Percentiles rank a stretch among this genome's conserved stretches.
Evolutionary conservation across 2,888 invertebrate species (phyloP).

Genomic region (Melolontha melolontha): DNA sequence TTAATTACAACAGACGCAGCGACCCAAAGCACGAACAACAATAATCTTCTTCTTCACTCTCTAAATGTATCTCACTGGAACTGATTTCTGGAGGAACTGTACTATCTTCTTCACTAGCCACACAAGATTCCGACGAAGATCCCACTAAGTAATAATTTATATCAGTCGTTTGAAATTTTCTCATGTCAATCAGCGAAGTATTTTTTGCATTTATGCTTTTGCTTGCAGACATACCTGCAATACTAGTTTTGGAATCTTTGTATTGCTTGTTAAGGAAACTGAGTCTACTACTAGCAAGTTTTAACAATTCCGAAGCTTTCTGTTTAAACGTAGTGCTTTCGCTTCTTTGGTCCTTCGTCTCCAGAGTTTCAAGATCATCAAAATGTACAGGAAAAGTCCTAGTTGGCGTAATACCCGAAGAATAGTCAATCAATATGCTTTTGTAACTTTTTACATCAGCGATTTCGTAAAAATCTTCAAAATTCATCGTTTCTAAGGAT

Average conservation of each 20-base stretch:
- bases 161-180: constrained; percentile 29
- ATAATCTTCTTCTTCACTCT: background rate
- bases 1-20: constrained; percentile 15
- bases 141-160: constrained; percentile 31
- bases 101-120: constrained; percentile 12
- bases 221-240: background rate
- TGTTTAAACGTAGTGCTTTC: constrained; percentile 20
- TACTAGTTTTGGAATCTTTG: too few relatives aligned
- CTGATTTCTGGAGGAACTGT: constrained; percentile 5
- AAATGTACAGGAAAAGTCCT: constrained; percentile 32
- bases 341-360: constrained; percentile 12
- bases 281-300: background rate
- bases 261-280: too few relatives aligned
- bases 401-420: constrained; percentile 18
- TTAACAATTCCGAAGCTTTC: constrained; percentile 32
- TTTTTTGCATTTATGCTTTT: constrained; percentile 1
- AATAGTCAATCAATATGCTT: constrained; percentile 21
- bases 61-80: constrained; percentile 25
- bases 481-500: background rate
- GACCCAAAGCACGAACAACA: constrained; percentile 35
- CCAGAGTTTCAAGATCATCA: constrained; percentile 23
- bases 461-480: constrained; percentile 2
- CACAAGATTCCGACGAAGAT: constrained; percentile 24
- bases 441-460: constrained; percentile 26
- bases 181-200: constrained; percentile 25